These are phyloP conservation scores for Drosophila leonis DNA, from an alignment of 2,888 invertebrate species.

Conservation along the genomic window DNA sequence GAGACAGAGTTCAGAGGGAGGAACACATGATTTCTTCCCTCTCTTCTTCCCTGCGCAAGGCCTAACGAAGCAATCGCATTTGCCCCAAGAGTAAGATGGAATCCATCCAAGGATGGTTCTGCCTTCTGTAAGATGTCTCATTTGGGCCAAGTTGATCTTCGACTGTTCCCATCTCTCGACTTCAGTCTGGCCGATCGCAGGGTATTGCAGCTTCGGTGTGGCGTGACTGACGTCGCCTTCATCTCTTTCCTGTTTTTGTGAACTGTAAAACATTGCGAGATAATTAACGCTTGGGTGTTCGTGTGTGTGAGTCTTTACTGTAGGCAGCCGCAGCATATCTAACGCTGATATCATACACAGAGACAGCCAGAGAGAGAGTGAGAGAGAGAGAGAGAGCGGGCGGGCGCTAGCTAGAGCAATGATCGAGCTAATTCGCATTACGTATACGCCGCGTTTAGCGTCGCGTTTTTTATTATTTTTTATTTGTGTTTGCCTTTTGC, in stretches of 20 bases:
- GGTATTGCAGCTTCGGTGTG: background rate
- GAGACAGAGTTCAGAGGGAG: too few species aligned
- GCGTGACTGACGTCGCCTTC: too few species aligned
- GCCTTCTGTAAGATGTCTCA: too few species aligned
- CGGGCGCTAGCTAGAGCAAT: slow-evolving; percentile 3
- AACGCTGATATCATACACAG: slow-evolving; percentile 15
- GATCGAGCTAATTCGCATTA: slow-evolving; percentile 43
- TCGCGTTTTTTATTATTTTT: slow-evolving; percentile 34
- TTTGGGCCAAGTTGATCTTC: too few species aligned
- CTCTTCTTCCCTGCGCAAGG: too few species aligned
- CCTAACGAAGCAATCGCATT: too few species aligned
- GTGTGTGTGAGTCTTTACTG: slow-evolving; percentile 18
- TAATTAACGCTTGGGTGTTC: background rate
- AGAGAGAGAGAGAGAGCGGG: background rate
- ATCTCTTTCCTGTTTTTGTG: slow-evolving; percentile 2
- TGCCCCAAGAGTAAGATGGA: too few species aligned
- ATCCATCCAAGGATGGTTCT: too few species aligned
- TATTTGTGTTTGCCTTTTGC: slow-evolving; percentile 43
- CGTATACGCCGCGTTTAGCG: slow-evolving; percentile 56
- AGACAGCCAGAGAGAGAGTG: background rate
- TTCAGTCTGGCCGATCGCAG: too few species aligned
- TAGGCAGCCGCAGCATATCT: slow-evolving; percentile 5
- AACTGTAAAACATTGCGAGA: slow-evolving; percentile 5
- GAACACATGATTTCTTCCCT: too few species aligned
- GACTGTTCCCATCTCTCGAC: too few species aligned